Base-by-base conservation (phyloP, 2,888 invertebrate genomes). In the Spisula subtruncata region DNA sequence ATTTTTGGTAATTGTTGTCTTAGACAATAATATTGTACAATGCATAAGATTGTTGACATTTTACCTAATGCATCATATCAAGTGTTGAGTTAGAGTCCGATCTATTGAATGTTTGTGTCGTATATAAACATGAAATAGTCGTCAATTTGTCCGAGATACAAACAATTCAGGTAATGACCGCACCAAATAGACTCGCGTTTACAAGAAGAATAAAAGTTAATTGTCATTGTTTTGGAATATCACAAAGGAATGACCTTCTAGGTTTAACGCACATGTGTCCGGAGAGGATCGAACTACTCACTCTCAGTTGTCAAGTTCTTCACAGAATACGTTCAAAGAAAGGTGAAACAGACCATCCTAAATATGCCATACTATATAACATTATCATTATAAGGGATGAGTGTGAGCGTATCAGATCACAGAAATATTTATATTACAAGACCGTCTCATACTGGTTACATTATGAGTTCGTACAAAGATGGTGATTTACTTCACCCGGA, bases 191-290 rank as follows among this genome's bases (percentile, higher is more conserved):
- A 46, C 51, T 85, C 8, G 71, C 85, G 18, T 48, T 75, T 41
- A 80, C 85, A 12, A 35, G 79, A 16, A 54, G 85, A 46, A 79
- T 79, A 56, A 80, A 48, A 80, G 85, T 85, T 18, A 51, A 85
- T n/a, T 80, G 85, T 0, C 85, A 85, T 29, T 85, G 85, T 56
- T 80, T 80, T 56, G 85, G 85, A 35, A 85, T 85, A 35, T 6
- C 79, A 20, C 85, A 85, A 2, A 79, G 35, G 18, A 79, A 54
- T 80, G 35, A 41, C 56, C 16, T 85, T 10, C 32, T 54, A 25
- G 80, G 32, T 10, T n/a, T 85, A 35, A 25, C 85, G 16, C 80
- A 79, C 54, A 10, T 85, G 14, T 85, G 85, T 80, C 85, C 85
- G 12, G 85, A 85, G 14, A 80, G 80, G 35, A 79, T 85, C 1